Evolutionary conservation across 2,888 invertebrate genomes (phyloP).

Genomic region (Cistogaster globosa): DNA sequence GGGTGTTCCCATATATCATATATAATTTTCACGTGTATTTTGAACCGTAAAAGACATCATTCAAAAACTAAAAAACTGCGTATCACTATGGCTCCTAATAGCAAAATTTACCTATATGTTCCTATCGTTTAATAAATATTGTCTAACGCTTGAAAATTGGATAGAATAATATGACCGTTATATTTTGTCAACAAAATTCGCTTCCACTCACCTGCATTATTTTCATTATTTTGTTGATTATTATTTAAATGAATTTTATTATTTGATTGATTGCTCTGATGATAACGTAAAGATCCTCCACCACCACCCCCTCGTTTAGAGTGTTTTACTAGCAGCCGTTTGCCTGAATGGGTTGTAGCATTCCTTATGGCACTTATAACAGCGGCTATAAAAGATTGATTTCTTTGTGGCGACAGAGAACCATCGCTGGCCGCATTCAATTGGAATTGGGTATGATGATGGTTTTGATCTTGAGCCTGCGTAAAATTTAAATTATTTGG

Average conservation of each 20-base stretch:
- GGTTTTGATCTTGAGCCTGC: conserved; percentile 62
- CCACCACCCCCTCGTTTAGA: conserved; percentile 75
- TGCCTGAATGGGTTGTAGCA: conserved; percentile 82
- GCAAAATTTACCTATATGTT: too few species aligned
- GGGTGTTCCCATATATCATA: too few species aligned
- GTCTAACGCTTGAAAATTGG: too few species aligned
- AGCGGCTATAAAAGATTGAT: conserved; percentile 88
- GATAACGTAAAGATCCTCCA: conserved; percentile 76
- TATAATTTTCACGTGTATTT: too few species aligned
- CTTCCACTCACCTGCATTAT: conserved; percentile 63
- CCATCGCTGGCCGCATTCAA: conserved; percentile 79
- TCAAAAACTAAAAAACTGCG: too few species aligned
- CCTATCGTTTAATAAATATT: too few species aligned
- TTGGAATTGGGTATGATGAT: conserved; percentile 70
- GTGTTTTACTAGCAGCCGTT: conserved; percentile 79
- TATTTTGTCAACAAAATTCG: too few species aligned
- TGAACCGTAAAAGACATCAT: too few species aligned
- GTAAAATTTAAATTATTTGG: conserved; percentile 52
- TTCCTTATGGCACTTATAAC: conserved; percentile 89
- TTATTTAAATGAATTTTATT: conserved; percentile 43
- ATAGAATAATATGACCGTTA: too few species aligned
- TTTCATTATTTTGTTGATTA: conserved; percentile 55
- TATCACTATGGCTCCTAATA: too few species aligned
- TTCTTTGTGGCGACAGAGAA: conserved; percentile 86
- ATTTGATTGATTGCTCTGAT: conserved; percentile 36